phyloP scores from a whole-genome alignment of 1,140 invertebrate genomes.

The Mercenaria mercenaria region DNA sequence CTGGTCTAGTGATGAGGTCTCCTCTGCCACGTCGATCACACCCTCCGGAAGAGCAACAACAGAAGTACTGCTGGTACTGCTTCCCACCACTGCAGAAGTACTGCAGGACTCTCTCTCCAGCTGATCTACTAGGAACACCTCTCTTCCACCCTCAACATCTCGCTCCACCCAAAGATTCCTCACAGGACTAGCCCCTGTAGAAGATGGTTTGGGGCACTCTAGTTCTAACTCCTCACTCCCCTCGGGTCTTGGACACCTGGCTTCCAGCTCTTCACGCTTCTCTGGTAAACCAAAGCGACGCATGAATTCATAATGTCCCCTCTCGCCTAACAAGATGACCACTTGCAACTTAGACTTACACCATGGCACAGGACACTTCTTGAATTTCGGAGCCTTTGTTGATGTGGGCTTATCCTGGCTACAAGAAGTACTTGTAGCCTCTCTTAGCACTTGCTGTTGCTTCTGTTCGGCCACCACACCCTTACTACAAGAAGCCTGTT shows the following conservation, averaged over 20 bases:
- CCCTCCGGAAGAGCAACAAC: too few species aligned
- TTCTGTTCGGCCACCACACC: too few species aligned
- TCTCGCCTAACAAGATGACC: background rate
- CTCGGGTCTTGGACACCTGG: background rate
- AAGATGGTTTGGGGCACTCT: too few species aligned
- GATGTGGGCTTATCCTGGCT: background rate
- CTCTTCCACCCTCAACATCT: background rate
- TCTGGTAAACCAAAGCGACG: background rate
- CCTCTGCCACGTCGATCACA: too few species aligned
- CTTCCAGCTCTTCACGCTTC: background rate
- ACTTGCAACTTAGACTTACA: background rate
- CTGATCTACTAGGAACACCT: background rate
- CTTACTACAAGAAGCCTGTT: background rate
- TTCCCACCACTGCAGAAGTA: background rate
- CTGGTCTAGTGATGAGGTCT: too few species aligned
- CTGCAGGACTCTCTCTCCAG: background rate
- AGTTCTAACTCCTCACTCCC: too few species aligned
- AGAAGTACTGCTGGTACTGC: background rate
- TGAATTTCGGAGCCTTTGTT: background rate
- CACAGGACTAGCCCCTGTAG: background rate
- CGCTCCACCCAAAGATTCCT: background rate
- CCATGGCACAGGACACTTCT: background rate
- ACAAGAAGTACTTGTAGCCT: too few species aligned
- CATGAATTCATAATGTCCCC: background rate
- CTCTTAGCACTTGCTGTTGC: too few species aligned